Percentiles rank a stretch among this genome's conserved stretches.
Conservation (phyloP, 1,140 invertebrate genomes). For the Pseudomyrmex pallidus region DNA sequence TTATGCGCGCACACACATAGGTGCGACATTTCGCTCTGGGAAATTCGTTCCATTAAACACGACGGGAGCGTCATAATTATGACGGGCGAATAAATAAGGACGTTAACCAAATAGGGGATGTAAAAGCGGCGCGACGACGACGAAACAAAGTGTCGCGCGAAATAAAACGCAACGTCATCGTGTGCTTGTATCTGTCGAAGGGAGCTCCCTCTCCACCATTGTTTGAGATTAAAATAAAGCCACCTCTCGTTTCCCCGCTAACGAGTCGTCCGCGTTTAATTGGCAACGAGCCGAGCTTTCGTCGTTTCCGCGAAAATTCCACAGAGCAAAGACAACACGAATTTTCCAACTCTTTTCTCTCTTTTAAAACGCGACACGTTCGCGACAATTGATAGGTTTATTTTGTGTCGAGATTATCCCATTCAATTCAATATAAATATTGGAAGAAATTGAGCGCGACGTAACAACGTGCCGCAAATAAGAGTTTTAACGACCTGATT, state of each 20-base stretch:
- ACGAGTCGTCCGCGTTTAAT: conserved; percentile 62
- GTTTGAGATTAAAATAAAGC: conserved; percentile 71
- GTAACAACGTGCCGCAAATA: neutral
- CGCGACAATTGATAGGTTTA: neutral
- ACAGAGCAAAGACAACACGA: conserved; percentile 8
- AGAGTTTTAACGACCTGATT: conserved; percentile 3
- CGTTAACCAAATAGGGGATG: conserved; percentile 17
- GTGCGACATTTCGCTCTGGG: conserved; percentile 21
- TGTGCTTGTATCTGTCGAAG: conserved; percentile 18
- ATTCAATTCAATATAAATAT: no score
- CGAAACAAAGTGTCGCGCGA: conserved; percentile 24
- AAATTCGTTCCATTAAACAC: conserved; percentile 41
- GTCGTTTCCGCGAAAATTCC: conserved; percentile 1
- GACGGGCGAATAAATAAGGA: conserved; percentile 51
- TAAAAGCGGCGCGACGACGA: conserved; percentile 36
- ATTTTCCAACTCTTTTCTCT: conserved; percentile 11
- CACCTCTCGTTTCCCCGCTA: conserved; percentile 50
- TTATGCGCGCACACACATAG: neutral
- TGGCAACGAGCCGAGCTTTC: conserved; percentile 38
- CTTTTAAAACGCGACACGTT: neutral
- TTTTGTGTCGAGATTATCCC: neutral
- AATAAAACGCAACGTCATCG: conserved; percentile 29
- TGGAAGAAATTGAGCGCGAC: neutral
- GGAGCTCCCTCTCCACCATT: conserved; percentile 35
- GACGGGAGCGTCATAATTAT: conserved; percentile 44